Conservation (phyloP, 2,113 vertebrate species). For the Lasiurus cinereus region DNA sequence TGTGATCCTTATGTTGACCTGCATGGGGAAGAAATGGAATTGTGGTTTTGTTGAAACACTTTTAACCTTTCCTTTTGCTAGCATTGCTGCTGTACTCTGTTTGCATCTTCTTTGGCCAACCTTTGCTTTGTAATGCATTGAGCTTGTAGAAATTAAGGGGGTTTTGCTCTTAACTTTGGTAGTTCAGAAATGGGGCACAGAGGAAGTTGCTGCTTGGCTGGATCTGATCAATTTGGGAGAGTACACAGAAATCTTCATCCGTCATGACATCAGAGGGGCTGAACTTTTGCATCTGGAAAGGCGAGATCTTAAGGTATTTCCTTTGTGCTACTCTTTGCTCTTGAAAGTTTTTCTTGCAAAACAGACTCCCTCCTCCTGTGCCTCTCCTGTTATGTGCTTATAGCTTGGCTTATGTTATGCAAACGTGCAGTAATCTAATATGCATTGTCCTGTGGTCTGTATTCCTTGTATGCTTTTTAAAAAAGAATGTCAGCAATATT, state of each 20-base stretch:
- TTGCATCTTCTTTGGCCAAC: conserved; percentile 90
- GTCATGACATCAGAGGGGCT: conserved; percentile 99
- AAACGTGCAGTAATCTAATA: conserved; percentile 81
- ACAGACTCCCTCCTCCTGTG: conserved; percentile 81
- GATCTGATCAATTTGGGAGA: conserved; percentile 99
- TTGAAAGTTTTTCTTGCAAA: conserved; percentile 85
- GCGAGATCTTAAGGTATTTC: conserved; percentile 99
- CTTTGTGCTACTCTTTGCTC: conserved; percentile 90
- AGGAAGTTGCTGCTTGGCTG: conserved; percentile 99
- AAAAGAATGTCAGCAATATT: conserved; percentile 60
- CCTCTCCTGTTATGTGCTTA: conserved; percentile 85
- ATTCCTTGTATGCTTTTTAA: conserved; percentile 79
- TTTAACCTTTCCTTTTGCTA: conserved; percentile 89
- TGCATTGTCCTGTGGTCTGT: conserved; percentile 76
- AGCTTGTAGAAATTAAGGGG: conserved; percentile 95
- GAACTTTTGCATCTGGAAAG: conserved; percentile 99
- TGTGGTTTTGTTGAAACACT: conserved; percentile 80
- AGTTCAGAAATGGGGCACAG: conserved; percentile 99
- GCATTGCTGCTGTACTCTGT: conserved; percentile 89
- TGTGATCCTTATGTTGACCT: conserved; percentile 81
- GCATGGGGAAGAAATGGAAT: conserved; percentile 87
- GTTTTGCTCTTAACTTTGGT: conserved; percentile 97
- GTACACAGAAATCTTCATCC: conserved; percentile 99
- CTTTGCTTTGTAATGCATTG: conserved; percentile 92
- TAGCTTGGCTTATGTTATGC: conserved; percentile 88